Conservation (phyloP, 2,113 vertebrate species). For the Dolichotis patagonum region DNA sequence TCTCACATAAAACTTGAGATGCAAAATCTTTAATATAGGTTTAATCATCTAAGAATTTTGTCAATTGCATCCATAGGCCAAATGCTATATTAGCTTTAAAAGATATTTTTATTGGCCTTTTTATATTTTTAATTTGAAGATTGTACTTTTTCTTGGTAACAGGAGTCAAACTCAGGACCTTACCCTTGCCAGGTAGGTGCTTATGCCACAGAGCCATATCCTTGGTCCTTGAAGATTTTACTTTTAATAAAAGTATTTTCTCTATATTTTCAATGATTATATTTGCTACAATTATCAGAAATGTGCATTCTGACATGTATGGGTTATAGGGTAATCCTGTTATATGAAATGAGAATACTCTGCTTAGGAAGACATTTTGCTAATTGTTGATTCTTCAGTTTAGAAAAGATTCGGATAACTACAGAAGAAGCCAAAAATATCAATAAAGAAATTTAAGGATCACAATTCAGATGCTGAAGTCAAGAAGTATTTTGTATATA, state of each 20-base stretch:
- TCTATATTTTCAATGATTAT: neutral
- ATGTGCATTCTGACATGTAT: neutral
- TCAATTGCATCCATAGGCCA: neutral
- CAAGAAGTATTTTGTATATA: neutral
- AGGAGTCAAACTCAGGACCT: neutral
- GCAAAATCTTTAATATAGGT: neutral
- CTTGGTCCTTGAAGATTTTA: neutral
- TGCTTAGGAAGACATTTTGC: neutral
- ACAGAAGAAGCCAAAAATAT: neutral
- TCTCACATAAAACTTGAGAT: neutral
- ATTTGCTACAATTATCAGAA: neutral
- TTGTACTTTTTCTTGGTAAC: no score
- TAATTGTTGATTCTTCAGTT: neutral
- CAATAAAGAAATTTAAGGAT: neutral
- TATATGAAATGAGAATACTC: neutral
- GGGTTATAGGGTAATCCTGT: neutral
- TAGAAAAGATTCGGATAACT: neutral
- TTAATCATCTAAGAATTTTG: slow-evolving; percentile 5
- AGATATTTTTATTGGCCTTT: neutral
- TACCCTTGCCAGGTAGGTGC: no score
- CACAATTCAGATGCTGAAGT: neutral
- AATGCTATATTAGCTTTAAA: neutral
- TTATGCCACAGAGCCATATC: no score
- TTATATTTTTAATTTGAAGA: slow-evolving; percentile 27
- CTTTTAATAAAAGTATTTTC: slow-evolving; percentile 1